Evolutionary conservation across 2,113 vertebrate species (phyloP), one percentile per base, ranked within the genome.

Genomic region (Ursus arctos): DNA sequence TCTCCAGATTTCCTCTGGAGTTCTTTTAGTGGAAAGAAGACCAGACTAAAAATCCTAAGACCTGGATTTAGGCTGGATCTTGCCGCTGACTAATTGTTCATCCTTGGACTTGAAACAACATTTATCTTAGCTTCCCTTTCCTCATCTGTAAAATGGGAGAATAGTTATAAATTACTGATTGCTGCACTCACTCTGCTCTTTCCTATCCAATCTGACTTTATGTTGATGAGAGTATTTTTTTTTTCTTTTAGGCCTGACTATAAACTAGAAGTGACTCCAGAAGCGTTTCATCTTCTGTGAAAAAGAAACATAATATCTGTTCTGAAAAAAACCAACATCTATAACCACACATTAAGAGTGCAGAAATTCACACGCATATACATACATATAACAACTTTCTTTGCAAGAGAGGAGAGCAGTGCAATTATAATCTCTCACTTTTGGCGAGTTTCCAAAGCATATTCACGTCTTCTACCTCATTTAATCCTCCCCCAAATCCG

Each of bases 71-170:
- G 43, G 24, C 33, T 76, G 36, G 26, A 47, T 77, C 49, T 69
- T 65, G 19, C 26, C 33, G 53, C 6, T 90, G 53, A 71, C 26
- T 71, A 74, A 76, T 19, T 76, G 15, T 43, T 26, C 65, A 28
- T 79, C 9, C 26, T 93, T 95, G 47, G 33, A 55, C 24, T 96
- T 95, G 51, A 91, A 94, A 65, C 22, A 63, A 16, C 80, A 72
- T 69, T 85, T 72, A 51, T 16, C 49, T 86, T 55, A 91, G 51
- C 14, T 61, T 96, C 40, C 55, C 26, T 95, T 80, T 91, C 24
- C 47, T 95, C 53, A 40, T 72, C 57, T 55, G 12, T 81, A 81
- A 94, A 81, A 80, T 90, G 57, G 59, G n/a, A 91, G 43, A 77
- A 65, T 31, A 65, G 18, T 95, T 88, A 49, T 28, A 40, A 79